phyloP scores from a whole-genome alignment of 2,113 vertebrate genomes.

The Scalopus aquaticus region DNA sequence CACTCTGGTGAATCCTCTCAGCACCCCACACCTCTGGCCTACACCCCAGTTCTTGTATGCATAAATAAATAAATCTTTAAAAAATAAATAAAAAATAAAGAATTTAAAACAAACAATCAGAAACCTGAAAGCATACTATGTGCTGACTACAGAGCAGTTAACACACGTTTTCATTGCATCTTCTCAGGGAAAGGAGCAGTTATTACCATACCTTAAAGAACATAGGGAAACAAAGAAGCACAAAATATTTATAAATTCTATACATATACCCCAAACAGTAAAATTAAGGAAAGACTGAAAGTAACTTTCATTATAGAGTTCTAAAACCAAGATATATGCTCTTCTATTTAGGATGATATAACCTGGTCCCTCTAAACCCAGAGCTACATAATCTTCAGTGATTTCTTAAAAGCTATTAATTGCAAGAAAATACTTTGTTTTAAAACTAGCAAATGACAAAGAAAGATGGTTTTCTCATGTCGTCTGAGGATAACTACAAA shows the following conservation, averaged over 20 bases:
- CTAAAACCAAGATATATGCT: not conserved
- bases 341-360: not conserved
- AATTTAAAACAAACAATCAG: not conserved
- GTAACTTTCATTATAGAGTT: not conserved
- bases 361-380: not conserved
- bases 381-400: not conserved
- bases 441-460: not conserved
- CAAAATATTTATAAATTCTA: not conserved
- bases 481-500: not conserved
- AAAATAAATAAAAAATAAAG: not conserved
- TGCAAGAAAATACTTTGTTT: not conserved
- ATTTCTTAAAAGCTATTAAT: not conserved
- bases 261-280: not conserved
- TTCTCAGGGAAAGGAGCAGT: not conserved
- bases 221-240: not conserved
- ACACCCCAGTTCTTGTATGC: too few relatives aligned
- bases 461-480: not conserved
- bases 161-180: not conserved
- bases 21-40: too few relatives aligned
- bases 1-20: too few relatives aligned
- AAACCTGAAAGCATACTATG: not conserved
- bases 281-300: not conserved
- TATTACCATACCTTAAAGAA: not conserved
- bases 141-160: not conserved
- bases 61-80: too few relatives aligned